phyloP scores from a whole-genome alignment of 2,888 invertebrate genomes.

The Tetropium fuscum region DNA sequence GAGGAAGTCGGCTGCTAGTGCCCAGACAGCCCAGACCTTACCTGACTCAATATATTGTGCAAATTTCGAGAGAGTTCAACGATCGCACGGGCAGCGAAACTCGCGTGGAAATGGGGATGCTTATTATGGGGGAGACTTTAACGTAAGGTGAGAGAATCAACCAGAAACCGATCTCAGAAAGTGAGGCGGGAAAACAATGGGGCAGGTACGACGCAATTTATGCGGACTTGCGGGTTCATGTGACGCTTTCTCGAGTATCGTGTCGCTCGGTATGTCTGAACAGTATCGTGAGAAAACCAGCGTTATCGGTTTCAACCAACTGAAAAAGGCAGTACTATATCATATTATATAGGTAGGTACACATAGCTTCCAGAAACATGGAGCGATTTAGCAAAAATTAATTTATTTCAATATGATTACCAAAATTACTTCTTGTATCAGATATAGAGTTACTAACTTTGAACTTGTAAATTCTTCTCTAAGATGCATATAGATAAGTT shows the following conservation, averaged over 20 bases:
- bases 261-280: background rate
- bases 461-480: too few relatives aligned
- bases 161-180: slow-evolving; percentile 9
- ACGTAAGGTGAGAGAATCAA: slow-evolving; percentile 23
- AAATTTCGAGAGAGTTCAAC: slow-evolving; percentile 29
- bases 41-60: slow-evolving; percentile 28
- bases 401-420: too few relatives aligned
- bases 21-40: slow-evolving; percentile 26
- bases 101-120: slow-evolving; percentile 2
- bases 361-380: too few relatives aligned
- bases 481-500: too few relatives aligned
- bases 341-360: too few relatives aligned
- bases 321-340: too few relatives aligned
- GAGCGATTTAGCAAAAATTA: too few relatives aligned
- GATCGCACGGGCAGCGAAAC: slow-evolving; percentile 12
- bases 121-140: slow-evolving; percentile 10
- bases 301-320: too few relatives aligned
- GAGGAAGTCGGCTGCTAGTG: slow-evolving; percentile 29
- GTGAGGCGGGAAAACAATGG: slow-evolving; percentile 9
- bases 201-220: slow-evolving; percentile 11
- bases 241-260: background rate
- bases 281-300: background rate
- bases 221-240: slow-evolving; percentile 1
- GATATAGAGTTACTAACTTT: too few relatives aligned
- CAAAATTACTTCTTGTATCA: too few relatives aligned